Base-by-base conservation (phyloP, 1,140 invertebrate genomes). In the Temnothorax nylanderi region DNA sequence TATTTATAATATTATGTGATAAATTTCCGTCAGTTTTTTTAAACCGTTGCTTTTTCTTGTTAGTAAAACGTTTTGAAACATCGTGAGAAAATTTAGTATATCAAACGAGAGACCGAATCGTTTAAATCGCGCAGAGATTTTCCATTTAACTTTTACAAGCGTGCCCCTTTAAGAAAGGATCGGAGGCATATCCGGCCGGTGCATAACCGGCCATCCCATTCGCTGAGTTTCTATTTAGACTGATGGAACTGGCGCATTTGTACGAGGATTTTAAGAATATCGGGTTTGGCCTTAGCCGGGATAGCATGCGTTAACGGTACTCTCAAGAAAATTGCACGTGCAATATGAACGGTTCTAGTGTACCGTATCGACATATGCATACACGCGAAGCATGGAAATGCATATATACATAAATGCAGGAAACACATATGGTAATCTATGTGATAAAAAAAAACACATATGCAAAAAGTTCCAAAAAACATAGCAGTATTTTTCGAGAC, bases 301-400 rank as follows among this genome's bases (percentile, higher is more conserved):
- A 11, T 21, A 77, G 26, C 65, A 34, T 65, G 49, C 49, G 74
- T 85, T 88, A 88, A 80, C 81, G 74, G 62, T 86, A 89, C 88
- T 89, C 54, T 89, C 74, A 88, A 88, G 87, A 37, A 88, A 89
- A 89, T 89, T 89, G 74, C 74, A 60, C 58, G 51, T 54, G 51
- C n/a, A 34, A 26, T 37, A 75, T 37, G 32, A 26, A n/a, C 54
- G 54, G 51, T 32, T 41, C 16, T 62, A n/a, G 47, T 44, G 18
- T 34, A 67, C 65, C 72, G 32, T 49, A 78, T 85, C 72, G 47
- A 54, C 34, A 49, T 71, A 60, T 72, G 62, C 62, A 80, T 80
- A 54, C n/a, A 69, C 5, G 8, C 16, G 5, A 2, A 34, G n/a
- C 13, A 49, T 13, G 47, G 10, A 16, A 54, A 47, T 56, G 21